A percentile compares a stretch with the other conserved stretches of the same genome.
Conservation (phyloP, 2,888 invertebrate species). For the Cerastoderma edule region DNA sequence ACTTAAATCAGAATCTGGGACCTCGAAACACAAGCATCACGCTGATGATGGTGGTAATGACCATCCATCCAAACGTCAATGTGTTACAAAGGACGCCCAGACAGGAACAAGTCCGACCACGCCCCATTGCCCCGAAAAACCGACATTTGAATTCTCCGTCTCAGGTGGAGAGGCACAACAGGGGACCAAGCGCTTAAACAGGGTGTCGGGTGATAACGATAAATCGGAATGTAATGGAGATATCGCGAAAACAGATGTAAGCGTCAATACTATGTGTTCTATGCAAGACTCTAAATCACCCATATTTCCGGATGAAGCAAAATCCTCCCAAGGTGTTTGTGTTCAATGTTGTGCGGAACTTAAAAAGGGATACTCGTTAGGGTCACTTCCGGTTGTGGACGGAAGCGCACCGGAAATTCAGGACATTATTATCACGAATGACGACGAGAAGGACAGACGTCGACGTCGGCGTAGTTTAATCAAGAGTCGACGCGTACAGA, state of each 20-base stretch:
- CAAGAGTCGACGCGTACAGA: slow-evolving; percentile 64
- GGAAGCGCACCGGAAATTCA: slow-evolving; percentile 62
- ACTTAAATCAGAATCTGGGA: slow-evolving; percentile 24
- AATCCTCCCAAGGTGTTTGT: slow-evolving; percentile 56
- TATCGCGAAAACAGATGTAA: slow-evolving; percentile 54
- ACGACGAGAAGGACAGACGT: slow-evolving; percentile 43
- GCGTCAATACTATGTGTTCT: slow-evolving; percentile 61
- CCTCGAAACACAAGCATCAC: slow-evolving; percentile 40
- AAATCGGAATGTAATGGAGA: slow-evolving; percentile 19
- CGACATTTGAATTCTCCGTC: slow-evolving; percentile 46
- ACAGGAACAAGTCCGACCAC: slow-evolving; percentile 27
- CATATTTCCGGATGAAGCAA: slow-evolving; percentile 37
- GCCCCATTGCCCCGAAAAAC: slow-evolving; percentile 30
- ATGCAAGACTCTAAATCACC: slow-evolving; percentile 31
- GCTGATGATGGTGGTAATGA: slow-evolving; percentile 34
- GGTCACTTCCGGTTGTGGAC: slow-evolving; percentile 55
- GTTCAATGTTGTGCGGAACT: slow-evolving; percentile 65
- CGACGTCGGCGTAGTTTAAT: slow-evolving; percentile 60
- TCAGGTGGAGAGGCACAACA: slow-evolving; percentile 25
- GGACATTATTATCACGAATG: slow-evolving; percentile 64
- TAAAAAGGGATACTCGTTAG: slow-evolving; percentile 54
- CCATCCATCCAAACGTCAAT: slow-evolving; percentile 40
- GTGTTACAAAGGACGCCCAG: slow-evolving; percentile 50
- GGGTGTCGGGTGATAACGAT: slow-evolving; percentile 29
- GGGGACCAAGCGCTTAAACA: slow-evolving; percentile 27